Base-by-base conservation (phyloP, 92 coral and sea anemone genomes). In the Bergia puertoricense region DNA sequence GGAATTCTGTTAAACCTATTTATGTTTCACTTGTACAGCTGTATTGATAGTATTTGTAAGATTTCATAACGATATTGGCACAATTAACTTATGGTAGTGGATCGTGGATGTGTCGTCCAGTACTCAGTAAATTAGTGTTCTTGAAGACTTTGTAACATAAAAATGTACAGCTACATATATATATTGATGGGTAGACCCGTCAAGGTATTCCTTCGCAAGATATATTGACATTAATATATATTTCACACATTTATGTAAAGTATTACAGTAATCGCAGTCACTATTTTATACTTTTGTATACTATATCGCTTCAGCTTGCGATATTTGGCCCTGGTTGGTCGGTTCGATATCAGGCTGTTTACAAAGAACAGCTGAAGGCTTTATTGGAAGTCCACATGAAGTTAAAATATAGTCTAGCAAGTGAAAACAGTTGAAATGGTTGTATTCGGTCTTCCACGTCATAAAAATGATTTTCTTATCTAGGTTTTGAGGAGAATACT, bases 41-140 rank as follows among this genome's bases (percentile, higher is more conserved):
- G 46, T 39, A 82, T 37, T 73, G 43, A 82, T 13, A 45, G 40
- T 82, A 3, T 69, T 84, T 46, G 66, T 69, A 45, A 45, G 22
- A 46, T 84, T 82, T 78, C 39, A 15, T 78, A 16, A 65, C 76
- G 37, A 65, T 82, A 82, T 66, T 84, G 36, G 45, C 23, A 45
- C 41, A 84, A 84, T 48, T 84, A 71, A 84, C 66, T 84, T 84
- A 71, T 83, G 65, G 46, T 45, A 79, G 6, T n/a, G 86, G 36
- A 30, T 36, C 54, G 40, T 22, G 75, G 8, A 9, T 51, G 65
- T n/a, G 78, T 30, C 10, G 59, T 45, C 57, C 66, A n/a, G 15
- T 45, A 30, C 30, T 30, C 30, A 14, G 40, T 74, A 13, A 13
- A 74, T 54, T 15, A 15, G 14, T 30, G 14, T 72, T 72, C 76